phyloP scores from a whole-genome alignment of 92 coral and sea anemone species.

The Zoanthus sociatus region DNA sequence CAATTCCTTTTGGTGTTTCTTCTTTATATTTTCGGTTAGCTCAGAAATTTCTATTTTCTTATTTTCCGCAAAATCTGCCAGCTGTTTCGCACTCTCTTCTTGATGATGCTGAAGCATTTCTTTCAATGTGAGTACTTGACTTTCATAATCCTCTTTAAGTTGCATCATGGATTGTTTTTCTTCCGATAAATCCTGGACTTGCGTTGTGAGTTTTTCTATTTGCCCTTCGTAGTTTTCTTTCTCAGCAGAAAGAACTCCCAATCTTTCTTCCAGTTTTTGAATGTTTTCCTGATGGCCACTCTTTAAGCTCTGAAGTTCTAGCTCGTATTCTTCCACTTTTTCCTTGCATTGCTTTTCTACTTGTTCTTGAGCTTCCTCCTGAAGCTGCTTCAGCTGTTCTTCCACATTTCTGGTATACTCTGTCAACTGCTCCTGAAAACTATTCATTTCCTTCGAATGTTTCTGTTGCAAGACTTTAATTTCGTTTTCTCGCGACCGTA shows the following conservation, averaged over 20 bases:
- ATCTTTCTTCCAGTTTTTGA: constrained; percentile 41
- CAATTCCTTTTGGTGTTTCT: constrained; percentile 74
- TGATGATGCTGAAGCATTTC: constrained; percentile 68
- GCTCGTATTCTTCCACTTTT: constrained; percentile 44
- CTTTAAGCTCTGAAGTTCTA: constrained; percentile 65
- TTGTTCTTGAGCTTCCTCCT: constrained; percentile 60
- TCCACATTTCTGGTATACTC: constrained; percentile 76
- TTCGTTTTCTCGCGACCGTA: constrained; percentile 63
- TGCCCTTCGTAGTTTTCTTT: constrained; percentile 52
- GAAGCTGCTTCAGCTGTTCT: constrained; percentile 68
- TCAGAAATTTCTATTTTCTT: constrained; percentile 80
- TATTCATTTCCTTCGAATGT: constrained; percentile 77
- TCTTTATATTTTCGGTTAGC: constrained; percentile 64
- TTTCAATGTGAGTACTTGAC: constrained; percentile 72
- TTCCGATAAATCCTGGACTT: constrained; percentile 59
- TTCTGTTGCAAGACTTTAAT: constrained; percentile 62
- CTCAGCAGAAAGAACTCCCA: constrained; percentile 49
- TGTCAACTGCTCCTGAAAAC: constrained; percentile 66
- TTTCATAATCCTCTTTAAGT: constrained; percentile 66
- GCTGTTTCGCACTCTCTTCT: constrained; percentile 68
- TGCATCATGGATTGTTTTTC: constrained; percentile 54
- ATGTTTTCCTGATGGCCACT: constrained; percentile 38
- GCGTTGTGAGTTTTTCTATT: constrained; percentile 59
- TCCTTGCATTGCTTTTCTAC: constrained; percentile 53
- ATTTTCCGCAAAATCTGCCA: constrained; percentile 60